Conservation (phyloP, 2,113 vertebrate species). For the Vidua chalybeata region DNA sequence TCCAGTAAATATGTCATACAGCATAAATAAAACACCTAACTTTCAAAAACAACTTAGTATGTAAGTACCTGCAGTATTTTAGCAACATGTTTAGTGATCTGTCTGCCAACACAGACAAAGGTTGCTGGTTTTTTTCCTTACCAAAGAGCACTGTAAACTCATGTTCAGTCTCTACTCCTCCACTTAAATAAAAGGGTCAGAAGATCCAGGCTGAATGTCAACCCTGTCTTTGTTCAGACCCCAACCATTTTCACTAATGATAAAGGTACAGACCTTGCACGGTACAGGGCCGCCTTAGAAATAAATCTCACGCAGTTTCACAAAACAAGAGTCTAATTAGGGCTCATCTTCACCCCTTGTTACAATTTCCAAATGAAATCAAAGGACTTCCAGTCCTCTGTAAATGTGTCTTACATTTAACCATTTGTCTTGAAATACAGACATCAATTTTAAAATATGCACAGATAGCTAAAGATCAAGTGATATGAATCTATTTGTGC, state of each 20-base stretch:
- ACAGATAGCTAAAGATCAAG: constrained; percentile 52
- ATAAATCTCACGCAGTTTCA: neutral
- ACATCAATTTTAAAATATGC: constrained; percentile 52
- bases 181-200: constrained; percentile 47
- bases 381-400: constrained; percentile 20
- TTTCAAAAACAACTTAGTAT: constrained; percentile 1
- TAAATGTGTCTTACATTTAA: constrained; percentile 20
- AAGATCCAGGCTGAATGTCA: constrained; percentile 50
- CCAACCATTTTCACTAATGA: constrained; percentile 26
- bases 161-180: neutral
- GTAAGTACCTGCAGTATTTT: constrained; percentile 15
- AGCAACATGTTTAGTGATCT: neutral
- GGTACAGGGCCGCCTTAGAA: constrained; percentile 3
- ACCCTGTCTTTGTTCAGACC: constrained; percentile 55
- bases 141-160: constrained; percentile 41
- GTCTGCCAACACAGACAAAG: constrained; percentile 11
- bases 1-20: neutral
- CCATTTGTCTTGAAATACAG: constrained; percentile 54
- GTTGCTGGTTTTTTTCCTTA: neutral
- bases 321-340: constrained; percentile 40
- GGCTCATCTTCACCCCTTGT: constrained; percentile 13
- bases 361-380: constrained; percentile 41
- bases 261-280: neutral
- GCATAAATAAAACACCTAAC: constrained; percentile 24
- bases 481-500: constrained; percentile 40